Base-by-base conservation (phyloP, 1,140 invertebrate species). In the Ceratoteleas bidentatus region DNA sequence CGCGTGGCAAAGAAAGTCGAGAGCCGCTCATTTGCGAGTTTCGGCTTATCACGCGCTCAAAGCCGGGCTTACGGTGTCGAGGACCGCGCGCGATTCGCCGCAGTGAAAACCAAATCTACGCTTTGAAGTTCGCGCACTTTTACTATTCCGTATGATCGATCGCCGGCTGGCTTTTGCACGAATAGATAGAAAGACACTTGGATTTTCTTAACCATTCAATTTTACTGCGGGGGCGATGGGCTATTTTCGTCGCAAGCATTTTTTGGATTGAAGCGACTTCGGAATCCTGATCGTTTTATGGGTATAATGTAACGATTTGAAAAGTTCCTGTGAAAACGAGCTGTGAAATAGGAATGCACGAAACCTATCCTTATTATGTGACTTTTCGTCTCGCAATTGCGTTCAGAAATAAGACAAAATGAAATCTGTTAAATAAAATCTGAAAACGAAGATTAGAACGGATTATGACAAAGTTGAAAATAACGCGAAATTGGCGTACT, bases 11-110 rank as follows among this genome's bases (percentile, higher is more conserved):
- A 65, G 34, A 47, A 49, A 61, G 62, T 64, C 24, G n/a, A 66
- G 34, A 24, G 64, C 40, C 68, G 77, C 38, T 80, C 69, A 64
- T 45, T 68, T 69, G 57, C 61, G 13, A 74, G 64, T 69, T 72
- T 64, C 64, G 40, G 64, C 62, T 81, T 81, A 81, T 81, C 64
- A 53, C 65, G 7, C 40, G 54, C 54, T 80, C 56, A 73, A 69
- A 73, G 69, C 69, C 50, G 13, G 13, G 38, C 34, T 81, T 74
- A 52, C 58, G n/a, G 70, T 49, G 70, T 58, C 57, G 50, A 74
- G 58, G 58, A 64, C 61, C 61, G 8, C 16, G 57, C 50, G 34
- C 61, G 58, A 72, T 79, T 79, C 60, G 66, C 16, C 64, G 24
- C 34, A 57, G 53, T 40, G 40, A 72, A 81, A 70, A 74, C 52